These are phyloP conservation scores for Hoplostethus atlanticus DNA, from an alignment of 2,797 vertebrate species.

Conservation along the genomic window DNA sequence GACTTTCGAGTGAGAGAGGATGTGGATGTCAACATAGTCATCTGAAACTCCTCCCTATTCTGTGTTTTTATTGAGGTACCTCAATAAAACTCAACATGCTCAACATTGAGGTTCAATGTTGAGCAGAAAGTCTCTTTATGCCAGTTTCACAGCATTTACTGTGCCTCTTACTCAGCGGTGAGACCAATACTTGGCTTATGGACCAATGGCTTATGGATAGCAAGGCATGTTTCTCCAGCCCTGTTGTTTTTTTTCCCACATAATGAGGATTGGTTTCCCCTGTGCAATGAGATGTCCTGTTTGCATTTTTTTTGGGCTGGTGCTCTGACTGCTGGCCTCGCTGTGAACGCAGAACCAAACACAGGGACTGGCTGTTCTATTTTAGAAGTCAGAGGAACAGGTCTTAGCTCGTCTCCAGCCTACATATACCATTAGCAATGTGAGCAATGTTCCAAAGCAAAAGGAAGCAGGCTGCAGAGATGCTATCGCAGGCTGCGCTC, in stretches of 20 bases:
- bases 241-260: slow-evolving; percentile 38
- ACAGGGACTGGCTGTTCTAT: slow-evolving; percentile 72
- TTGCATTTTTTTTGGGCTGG: slow-evolving; percentile 73
- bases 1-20: not conserved
- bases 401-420: slow-evolving; percentile 77
- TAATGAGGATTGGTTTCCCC: slow-evolving; percentile 74
- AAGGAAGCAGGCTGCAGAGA: slow-evolving; percentile 79
- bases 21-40: not conserved
- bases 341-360: slow-evolving; percentile 63
- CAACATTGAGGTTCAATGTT: not conserved
- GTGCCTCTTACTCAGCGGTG: slow-evolving; percentile 19
- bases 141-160: slow-evolving; percentile 25
- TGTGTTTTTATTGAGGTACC: not conserved
- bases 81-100: too few relatives aligned
- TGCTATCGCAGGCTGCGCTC: slow-evolving; percentile 76
- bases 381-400: slow-evolving; percentile 81
- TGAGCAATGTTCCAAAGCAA: slow-evolving; percentile 82
- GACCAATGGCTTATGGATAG: slow-evolving; percentile 60
- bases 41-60: too few relatives aligned
- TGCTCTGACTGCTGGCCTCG: slow-evolving; percentile 46
- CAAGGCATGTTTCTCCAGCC: slow-evolving; percentile 55
- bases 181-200: slow-evolving; percentile 2
- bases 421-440: slow-evolving; percentile 84
- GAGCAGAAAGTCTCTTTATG: slow-evolving; percentile 21
- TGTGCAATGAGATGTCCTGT: slow-evolving; percentile 76